Evolutionary conservation across 2,888 invertebrate genomes (phyloP), one percentile per base, ranked within the genome.

Genomic region (Callyntrura guangdongensis): DNA sequence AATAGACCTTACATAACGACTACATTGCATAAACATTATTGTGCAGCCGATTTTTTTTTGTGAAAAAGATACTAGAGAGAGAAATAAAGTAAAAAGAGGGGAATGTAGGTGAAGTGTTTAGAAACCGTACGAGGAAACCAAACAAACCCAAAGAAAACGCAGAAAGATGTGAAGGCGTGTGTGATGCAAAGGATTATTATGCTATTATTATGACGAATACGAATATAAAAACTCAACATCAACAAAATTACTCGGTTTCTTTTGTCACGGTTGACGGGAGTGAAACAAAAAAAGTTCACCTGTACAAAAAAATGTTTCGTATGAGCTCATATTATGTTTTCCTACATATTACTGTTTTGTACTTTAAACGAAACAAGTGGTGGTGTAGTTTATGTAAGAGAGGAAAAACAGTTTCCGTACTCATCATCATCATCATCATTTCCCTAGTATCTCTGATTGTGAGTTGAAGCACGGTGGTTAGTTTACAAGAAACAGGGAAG

Each of bases 191-290:
- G 49, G 47, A 25, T 36, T 36, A 36, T 36, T 36, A 36, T 36
- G 6, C 36, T 53, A 56, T 25, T 64, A 64, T 64, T 22, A 82
- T 45, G n/a, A 69, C 9, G 67, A 49, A 25, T 56, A 45, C 12
- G 27, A 12, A 36, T 14, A 36, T 14, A 56, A 64, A 20, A 9
- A 25, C n/a, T 25, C 25, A 53, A 27, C 6, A 25, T 12, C 25
- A 64, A 22, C 22, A 64, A 64, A 22, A 12, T 59, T 59, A 59
- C 64, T 64, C 64, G 64, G 64, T 64, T 64, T 64, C 22, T 74
- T 56, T 72, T 86, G 86, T 86, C 79, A 77, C 86, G 86, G 86
- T 64, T 79, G 79, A 86, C 49, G 79, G 64, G 79, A 86, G 79
- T 86, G 49, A 86, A 86, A 86, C 64, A 61, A 86, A 86, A 67